phyloP scores from a whole-genome alignment of 1,140 invertebrate genomes.

The Lineus longissimus region DNA sequence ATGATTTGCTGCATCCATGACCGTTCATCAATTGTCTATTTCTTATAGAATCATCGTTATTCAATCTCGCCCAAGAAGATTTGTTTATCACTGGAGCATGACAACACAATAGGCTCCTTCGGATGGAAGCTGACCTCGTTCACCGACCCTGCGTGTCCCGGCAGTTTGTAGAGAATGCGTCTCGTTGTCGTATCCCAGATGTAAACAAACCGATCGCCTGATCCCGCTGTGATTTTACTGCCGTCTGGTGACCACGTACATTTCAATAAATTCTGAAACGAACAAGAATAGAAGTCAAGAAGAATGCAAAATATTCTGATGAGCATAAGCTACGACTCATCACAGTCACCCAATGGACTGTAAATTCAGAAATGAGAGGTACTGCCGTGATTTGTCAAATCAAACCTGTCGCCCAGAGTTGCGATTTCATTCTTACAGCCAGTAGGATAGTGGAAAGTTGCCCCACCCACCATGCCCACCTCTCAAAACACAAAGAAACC shows the following conservation, averaged over 20 bases:
- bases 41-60: too few species aligned
- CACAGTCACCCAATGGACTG: too few species aligned
- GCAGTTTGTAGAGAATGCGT: constrained; percentile 91
- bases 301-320: background rate
- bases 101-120: constrained; percentile 88
- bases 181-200: constrained; percentile 90
- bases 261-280: constrained; percentile 69
- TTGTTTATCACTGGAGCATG: constrained; percentile 92
- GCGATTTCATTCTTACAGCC: too few species aligned
- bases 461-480: too few species aligned
- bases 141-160: constrained; percentile 95
- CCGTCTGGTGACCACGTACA: constrained; percentile 87
- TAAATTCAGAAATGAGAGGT: too few species aligned
- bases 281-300: background rate
- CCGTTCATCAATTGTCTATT: too few species aligned
- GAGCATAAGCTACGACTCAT: too few species aligned
- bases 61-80: constrained; percentile 95
- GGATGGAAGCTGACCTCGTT: constrained; percentile 97
- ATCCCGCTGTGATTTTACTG: constrained; percentile 77
- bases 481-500: too few species aligned
- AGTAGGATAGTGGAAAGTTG: too few species aligned
- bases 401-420: too few species aligned
- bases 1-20: too few species aligned
- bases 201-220: constrained; percentile 92
- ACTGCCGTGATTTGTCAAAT: too few species aligned